A percentile compares a stretch with the other conserved stretches of the same genome.
These are phyloP conservation scores for Todus mexicanus DNA, from an alignment of 2,797 vertebrate genomes.

Conservation along the genomic window DNA sequence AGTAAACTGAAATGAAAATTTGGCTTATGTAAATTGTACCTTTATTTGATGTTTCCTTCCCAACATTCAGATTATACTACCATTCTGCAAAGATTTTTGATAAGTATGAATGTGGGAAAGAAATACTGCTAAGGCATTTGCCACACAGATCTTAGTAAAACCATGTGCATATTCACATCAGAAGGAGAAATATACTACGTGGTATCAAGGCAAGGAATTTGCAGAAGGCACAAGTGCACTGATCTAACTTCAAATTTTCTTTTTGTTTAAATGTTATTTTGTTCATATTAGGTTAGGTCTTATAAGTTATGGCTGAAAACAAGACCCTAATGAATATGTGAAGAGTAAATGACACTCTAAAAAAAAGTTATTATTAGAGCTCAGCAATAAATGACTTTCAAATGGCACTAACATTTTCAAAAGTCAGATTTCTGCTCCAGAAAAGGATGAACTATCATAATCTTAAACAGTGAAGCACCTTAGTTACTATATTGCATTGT, in stretches of 20 bases:
- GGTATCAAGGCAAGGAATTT: constrained; percentile 17
- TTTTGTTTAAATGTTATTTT: constrained; percentile 39
- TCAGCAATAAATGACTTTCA: background rate
- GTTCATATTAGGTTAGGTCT: background rate
- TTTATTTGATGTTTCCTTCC: background rate
- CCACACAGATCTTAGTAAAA: background rate
- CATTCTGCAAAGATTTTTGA: constrained; percentile 21
- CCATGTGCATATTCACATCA: background rate
- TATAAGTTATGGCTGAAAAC: constrained; percentile 32
- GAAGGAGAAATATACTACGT: constrained; percentile 18
- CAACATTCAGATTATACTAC: background rate
- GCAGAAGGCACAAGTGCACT: constrained; percentile 1
- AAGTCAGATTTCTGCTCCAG: background rate
- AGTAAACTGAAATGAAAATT: background rate
- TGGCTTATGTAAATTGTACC: background rate
- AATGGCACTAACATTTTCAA: background rate
- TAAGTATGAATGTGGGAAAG: constrained; percentile 27
- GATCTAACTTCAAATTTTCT: background rate
- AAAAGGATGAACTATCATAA: background rate
- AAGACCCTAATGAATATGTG: constrained; percentile 14
- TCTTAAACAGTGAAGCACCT: background rate
- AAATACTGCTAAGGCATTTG: background rate
- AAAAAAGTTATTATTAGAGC: background rate
- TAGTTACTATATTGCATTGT: background rate
- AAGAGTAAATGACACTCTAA: background rate